Base-by-base conservation (phyloP, 2,797 vertebrate genomes). In the Cossypha polioptera region DNA sequence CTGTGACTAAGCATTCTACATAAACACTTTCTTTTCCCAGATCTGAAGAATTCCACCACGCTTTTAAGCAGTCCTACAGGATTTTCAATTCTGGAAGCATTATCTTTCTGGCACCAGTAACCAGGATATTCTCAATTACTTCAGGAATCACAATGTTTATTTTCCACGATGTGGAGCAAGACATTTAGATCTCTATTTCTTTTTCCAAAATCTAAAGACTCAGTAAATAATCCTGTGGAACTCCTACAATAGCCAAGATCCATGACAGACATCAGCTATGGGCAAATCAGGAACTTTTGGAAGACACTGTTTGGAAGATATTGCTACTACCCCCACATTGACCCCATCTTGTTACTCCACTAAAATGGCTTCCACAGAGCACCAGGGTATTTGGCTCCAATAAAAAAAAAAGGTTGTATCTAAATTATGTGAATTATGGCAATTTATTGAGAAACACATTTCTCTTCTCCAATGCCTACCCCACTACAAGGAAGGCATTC, bases 1-100 rank as follows among this genome's bases (percentile, higher is more conserved):
- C 54, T 42, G 0, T 14, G 33, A 18, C 38, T 72, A 8, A 45
- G 57, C 16, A 31, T 4, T 22, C 18, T 5, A 5, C 47, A 51
- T 7, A 7, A 58, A 86, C n/a, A 28, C 2, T 0, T 0, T 5
- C 3, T 21, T 5, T 29, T 12, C 15, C 24, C 26, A 15, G 26
- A 53, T 28, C 38, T 69, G 15, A 74, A 63, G 24, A 91, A 59
- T 17, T 66, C 19, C 33, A 77, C 11, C 35, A 22, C 0, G 0
- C 17, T 25, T 67, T 38, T 16, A 57, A 48, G 31, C 2, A 29
- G 22, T n/a, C 43, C 24, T 47, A 31, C 28, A 66, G 35, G 10
- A 12, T 35, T 50, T 68, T 12, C 17, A 45, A 12, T 55, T 71
- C 24, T 66, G 17, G 8, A 24, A 28, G 48, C 14, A 16, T 28